These are phyloP conservation scores for Neostethus bicornis DNA, from an alignment of 2,797 vertebrate species.

Conservation along the genomic window DNA sequence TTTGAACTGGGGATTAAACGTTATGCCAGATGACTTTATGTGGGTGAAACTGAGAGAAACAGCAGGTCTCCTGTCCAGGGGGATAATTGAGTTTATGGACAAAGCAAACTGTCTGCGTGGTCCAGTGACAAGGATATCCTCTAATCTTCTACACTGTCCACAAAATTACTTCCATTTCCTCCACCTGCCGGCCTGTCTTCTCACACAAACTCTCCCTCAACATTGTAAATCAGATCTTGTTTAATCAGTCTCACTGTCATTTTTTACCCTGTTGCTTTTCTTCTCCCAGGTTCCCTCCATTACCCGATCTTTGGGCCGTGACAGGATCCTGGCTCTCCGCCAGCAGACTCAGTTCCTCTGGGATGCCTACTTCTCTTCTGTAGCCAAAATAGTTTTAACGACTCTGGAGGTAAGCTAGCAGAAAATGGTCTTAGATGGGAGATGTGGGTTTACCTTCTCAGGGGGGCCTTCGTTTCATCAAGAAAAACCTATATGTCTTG, in stretches of 20 bases:
- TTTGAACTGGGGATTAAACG: background rate
- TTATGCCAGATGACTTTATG: background rate
- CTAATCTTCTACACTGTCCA: constrained; percentile 42
- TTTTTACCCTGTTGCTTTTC: constrained; percentile 34
- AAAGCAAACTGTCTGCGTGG: constrained; percentile 16
- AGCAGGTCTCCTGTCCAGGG: constrained; percentile 10
- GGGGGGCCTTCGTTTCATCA: constrained; percentile 49
- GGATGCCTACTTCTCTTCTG: constrained; percentile 86
- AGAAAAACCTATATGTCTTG: constrained; percentile 9
- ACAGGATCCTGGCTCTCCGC: constrained; percentile 81
- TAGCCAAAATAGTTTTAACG: constrained; percentile 83
- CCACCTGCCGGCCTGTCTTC: constrained; percentile 20
- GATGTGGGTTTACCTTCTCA: constrained; percentile 39
- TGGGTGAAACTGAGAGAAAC: constrained; percentile 8
- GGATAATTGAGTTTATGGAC: constrained; percentile 5
- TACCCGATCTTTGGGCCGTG: constrained; percentile 78
- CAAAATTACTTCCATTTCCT: constrained; percentile 49
- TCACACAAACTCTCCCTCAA: constrained; percentile 15
- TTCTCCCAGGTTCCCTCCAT: constrained; percentile 82
- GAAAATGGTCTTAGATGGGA: constrained; percentile 33
- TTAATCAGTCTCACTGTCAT: constrained; percentile 50
- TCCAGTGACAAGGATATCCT: constrained; percentile 19
- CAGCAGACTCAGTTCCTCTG: constrained; percentile 87
- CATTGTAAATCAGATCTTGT: constrained; percentile 47
- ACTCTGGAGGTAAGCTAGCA: constrained; percentile 81